Percentiles rank a stretch among this genome's conserved stretches.
These are phyloP conservation scores for Julus scanicus DNA, from an alignment of 2,888 invertebrate species.

Conservation along the genomic window DNA sequence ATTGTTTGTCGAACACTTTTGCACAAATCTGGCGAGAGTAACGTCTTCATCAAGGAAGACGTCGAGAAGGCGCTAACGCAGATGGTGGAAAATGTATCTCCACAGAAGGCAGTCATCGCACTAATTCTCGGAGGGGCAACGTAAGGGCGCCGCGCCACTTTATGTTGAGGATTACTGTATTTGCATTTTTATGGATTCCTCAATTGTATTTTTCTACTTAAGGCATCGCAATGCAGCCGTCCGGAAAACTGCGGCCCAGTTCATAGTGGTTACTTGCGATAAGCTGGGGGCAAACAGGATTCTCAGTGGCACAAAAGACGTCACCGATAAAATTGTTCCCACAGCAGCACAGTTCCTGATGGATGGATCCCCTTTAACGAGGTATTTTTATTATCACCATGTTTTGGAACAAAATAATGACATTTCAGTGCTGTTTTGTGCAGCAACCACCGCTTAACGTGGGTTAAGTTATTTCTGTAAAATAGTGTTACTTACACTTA, in stretches of 20 bases:
- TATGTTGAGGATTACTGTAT: no score
- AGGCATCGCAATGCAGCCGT: slow-evolving; percentile 89
- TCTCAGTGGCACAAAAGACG: slow-evolving; percentile 79
- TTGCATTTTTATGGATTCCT: no score
- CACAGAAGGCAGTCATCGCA: slow-evolving; percentile 66
- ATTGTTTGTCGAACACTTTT: slow-evolving; percentile 83
- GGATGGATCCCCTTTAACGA: slow-evolving; percentile 86
- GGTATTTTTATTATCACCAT: not conserved
- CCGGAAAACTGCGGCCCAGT: slow-evolving; percentile 82
- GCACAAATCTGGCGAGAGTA: slow-evolving; percentile 91
- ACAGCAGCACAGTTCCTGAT: slow-evolving; percentile 84
- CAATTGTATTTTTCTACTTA: slow-evolving; percentile 53
- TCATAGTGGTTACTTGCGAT: slow-evolving; percentile 78
- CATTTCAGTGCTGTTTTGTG: no score
- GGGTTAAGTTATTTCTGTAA: no score
- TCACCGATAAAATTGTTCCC: slow-evolving; percentile 81
- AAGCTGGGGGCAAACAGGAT: slow-evolving; percentile 79
- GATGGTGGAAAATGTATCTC: slow-evolving; percentile 81
- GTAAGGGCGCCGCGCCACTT: slow-evolving; percentile 62
- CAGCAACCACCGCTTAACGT: no score
- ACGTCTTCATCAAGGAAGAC: slow-evolving; percentile 90
- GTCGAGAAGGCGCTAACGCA: slow-evolving; percentile 83
- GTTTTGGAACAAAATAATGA: no score
- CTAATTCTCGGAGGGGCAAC: slow-evolving; percentile 66
- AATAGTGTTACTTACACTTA: no score